Conservation (phyloP, 2,888 invertebrate genomes). For the Crematogaster levior region DNA sequence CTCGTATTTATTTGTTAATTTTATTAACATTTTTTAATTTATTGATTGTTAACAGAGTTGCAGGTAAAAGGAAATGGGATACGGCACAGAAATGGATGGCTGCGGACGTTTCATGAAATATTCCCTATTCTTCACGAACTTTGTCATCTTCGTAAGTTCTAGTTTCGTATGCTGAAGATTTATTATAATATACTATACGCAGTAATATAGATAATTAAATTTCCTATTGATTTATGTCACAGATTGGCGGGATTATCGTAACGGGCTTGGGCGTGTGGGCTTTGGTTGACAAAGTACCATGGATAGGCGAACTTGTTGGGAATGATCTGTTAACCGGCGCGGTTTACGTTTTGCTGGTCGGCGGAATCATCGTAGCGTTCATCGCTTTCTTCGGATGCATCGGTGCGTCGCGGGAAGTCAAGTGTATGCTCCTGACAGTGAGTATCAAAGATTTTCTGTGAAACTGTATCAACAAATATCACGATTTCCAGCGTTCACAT, state of each 20-base stretch:
- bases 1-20: background rate
- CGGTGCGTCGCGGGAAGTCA: slow-evolving; percentile 97
- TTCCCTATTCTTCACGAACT: slow-evolving; percentile 93
- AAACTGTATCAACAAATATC: background rate
- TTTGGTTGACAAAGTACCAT: slow-evolving; percentile 91
- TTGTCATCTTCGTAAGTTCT: slow-evolving; percentile 94
- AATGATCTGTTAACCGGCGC: slow-evolving; percentile 95
- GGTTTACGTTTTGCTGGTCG: slow-evolving; percentile 93
- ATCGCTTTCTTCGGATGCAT: slow-evolving; percentile 96
- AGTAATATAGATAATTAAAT: background rate
- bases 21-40: slow-evolving; percentile 30
- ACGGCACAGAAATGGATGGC: slow-evolving; percentile 94
- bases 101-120: slow-evolving; percentile 96
- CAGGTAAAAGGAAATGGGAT: slow-evolving; percentile 87
- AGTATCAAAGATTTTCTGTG: slow-evolving; percentile 77
- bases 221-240: slow-evolving; percentile 72
- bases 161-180: background rate
- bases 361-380: slow-evolving; percentile 93
- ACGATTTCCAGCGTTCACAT: background rate
- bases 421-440: slow-evolving; percentile 96
- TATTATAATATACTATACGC: background rate
- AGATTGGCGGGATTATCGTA: slow-evolving; percentile 93
- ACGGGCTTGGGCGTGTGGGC: slow-evolving; percentile 95
- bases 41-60: slow-evolving; percentile 41
- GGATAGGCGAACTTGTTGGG: slow-evolving; percentile 93